A percentile compares a stretch with the other conserved stretches of the same genome.
phyloP scores from a whole-genome alignment of 2,888 invertebrate species.

The Falcaria lacertinaria region DNA sequence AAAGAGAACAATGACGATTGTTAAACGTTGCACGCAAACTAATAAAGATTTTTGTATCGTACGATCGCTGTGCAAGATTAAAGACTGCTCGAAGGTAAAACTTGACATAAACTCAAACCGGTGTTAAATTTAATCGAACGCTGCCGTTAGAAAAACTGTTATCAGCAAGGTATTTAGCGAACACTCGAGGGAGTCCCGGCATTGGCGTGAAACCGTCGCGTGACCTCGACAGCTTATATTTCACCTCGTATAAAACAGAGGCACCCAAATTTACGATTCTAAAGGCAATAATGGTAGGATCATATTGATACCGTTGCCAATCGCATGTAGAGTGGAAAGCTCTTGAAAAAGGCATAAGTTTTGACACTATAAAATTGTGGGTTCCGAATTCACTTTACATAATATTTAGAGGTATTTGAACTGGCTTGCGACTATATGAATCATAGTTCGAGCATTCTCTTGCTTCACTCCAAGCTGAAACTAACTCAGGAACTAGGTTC shows the following conservation, averaged over 20 bases:
- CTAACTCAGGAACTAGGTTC: neutral
- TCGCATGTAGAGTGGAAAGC: neutral
- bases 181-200: neutral
- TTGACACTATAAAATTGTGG: neutral
- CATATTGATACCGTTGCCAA: neutral
- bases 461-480: neutral
- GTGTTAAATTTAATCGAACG: too few relatives aligned
- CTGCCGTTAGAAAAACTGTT: too few relatives aligned
- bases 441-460: neutral
- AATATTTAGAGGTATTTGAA: neutral
- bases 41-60: constrained; percentile 1
- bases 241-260: neutral
- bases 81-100: neutral
- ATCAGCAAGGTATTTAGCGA: neutral
- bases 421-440: neutral
- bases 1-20: constrained; percentile 2
- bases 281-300: neutral
- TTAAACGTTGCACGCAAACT: constrained; percentile 1
- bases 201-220: neutral
- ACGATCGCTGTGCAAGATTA: neutral
- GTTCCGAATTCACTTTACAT: neutral
- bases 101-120: too few relatives aligned
- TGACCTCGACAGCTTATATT: constrained; percentile 1
- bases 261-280: neutral
- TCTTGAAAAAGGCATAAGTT: neutral